Evolutionary conservation across 2,113 vertebrate species (phyloP), one percentile per base, ranked within the genome.

Genomic region (Mionectes macconnelli): DNA sequence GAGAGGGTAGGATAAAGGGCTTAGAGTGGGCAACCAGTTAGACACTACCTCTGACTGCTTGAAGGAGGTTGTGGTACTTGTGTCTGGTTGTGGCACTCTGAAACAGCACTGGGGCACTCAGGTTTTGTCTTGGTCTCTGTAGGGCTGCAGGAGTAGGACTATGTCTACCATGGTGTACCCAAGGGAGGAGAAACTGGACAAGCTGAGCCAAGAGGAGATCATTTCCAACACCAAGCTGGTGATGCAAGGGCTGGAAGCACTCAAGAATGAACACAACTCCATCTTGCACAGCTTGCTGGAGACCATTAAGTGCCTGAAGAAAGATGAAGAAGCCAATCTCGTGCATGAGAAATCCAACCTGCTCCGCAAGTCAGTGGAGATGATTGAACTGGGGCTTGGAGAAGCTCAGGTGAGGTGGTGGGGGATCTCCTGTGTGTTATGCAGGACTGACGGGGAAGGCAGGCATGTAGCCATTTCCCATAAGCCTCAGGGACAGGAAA

Each of bases 221-320:
- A 99, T 99, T 97, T 99, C 99, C 50, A 99, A 99, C 97, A 99
- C 99, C 8, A 99, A 99, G 94, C 97, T 99, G 93, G 99, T 99
- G 86, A 99, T 99, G 98, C 99, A 99, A 95, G 99, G 99, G 15
- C 98, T 99, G 88, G 99, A 99, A 97, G 99, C 99, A 17, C 98
- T 99, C 60, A 99, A 99, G 97, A 99, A 99, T 33, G 99, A 99
- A 72, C 99, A 99, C 96, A 99, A 99, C 97, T 99, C 99, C 44
- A 99, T 99, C 96, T 98, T 99, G 89, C 99, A 99, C 96, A 99
- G 99, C 96, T 98, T 99, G 73, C 97, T 99, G 96, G 99, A 99
- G 87, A 99, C 99, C 86, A 99, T 99, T 89, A 99, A 99, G 98
- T 99, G 99, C 97, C 98, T 99, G 95, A 99, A 99, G 97, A 99